phyloP scores from a whole-genome alignment of 2,797 vertebrate genomes.

The Lemur catta region DNA sequence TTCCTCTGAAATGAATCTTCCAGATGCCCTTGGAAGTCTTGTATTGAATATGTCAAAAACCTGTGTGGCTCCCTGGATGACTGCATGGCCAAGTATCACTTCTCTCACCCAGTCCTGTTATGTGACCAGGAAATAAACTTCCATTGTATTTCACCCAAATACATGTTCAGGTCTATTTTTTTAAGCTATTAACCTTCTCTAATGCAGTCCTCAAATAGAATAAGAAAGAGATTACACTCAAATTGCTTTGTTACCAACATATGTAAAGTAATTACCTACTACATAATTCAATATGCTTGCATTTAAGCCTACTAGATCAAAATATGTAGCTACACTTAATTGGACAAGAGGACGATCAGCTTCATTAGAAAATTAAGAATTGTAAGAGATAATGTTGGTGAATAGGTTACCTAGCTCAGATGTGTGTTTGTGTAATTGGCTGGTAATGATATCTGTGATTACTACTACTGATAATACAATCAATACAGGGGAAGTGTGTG shows the following conservation, averaged over 20 bases:
- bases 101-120: not conserved
- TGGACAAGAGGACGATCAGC: conserved; percentile 52
- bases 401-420: conserved; percentile 70
- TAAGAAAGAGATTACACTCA: conserved; percentile 37
- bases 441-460: conserved; percentile 77
- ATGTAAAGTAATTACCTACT: conserved; percentile 59
- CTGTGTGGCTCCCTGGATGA: not conserved
- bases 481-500: conserved; percentile 55
- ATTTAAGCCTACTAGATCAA: conserved; percentile 52
- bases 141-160: not conserved
- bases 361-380: conserved; percentile 68
- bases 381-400: conserved; percentile 42
- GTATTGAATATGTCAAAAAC: not conserved
- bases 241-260: conserved; percentile 37
- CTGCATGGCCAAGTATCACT: not conserved
- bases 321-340: conserved; percentile 58
- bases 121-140: not conserved
- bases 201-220: conserved; percentile 13
- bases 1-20: not conserved
- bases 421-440: conserved; percentile 69
- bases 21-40: not conserved
- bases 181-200: conserved; percentile 33
- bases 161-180: conserved; percentile 9
- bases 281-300: conserved; percentile 54
- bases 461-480: conserved; percentile 76